Evolutionary conservation across 2,888 invertebrate species (phyloP), one percentile per base, ranked within the genome.

Genomic region (Diplazon laetatorius): DNA sequence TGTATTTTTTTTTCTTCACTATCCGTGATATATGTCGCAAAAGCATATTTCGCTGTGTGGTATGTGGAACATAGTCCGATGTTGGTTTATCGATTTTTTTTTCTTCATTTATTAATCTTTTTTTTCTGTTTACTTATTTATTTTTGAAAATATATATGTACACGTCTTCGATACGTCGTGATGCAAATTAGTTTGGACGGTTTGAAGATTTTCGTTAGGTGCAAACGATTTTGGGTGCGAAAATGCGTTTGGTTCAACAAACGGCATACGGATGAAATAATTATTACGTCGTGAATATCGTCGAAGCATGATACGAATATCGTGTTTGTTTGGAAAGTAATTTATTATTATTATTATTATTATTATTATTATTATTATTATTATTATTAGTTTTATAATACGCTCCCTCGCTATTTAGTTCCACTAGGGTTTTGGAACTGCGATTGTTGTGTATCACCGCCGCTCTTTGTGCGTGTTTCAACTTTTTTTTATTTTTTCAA

Each of bases 51-150:
- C n/a, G n/a, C n/a, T 63, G 68, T 76, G 79, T 72, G 68, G 57
- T 72, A 72, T 76, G 76, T 69, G 57, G 20, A 76, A 66, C 20
- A 78, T 48, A 68, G 73, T 78, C 66, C 44, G 70, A 65, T 72
- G 74, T 75, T 78, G 39, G 75, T 60, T 75, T 18, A 59, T 50
- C 73, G 65, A 22, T 59, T 66, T 66, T 50, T 12, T 35, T 18
- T 60, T 50, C 6, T 30, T 30, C 4, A 30, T 30, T 30, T 30
- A 5, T 30, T 30, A 5, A 5, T 30, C 6, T 30, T 30, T 30
- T 30, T 30, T 30, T 30, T 30, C n/a, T n/a, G n/a, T n/a, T n/a
- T n/a, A n/a, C n/a, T n/a, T 16, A 63, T 50, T 78, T 70, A 22
- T 59, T 70, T 66, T 50, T 12, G 50, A 42, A 48, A 46, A 68